Evolutionary conservation across 2,888 invertebrate species (phyloP), one percentile per base, ranked within the genome.

Genomic region (Aquatica leii): DNA sequence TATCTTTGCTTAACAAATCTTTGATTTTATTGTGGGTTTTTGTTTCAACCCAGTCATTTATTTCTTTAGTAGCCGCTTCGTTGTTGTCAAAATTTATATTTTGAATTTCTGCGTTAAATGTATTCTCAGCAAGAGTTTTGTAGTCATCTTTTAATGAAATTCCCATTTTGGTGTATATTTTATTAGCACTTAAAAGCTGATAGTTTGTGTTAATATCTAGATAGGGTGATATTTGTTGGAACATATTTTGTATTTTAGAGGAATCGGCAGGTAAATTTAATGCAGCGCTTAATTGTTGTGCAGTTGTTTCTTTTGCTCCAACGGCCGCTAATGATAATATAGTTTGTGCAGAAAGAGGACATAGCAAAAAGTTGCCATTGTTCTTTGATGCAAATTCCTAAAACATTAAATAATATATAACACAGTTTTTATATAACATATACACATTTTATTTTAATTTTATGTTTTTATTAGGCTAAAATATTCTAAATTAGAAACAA

Each of bases 21-120:
- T 75, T 70, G 24, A 81, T 81, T 72, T 77, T 78, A 34, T 78
- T 61, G 59, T 79, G 74, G 2, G 81, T 81, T 60, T 77, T 73
- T 4, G 69, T 48, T 62, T 77, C 77, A 0, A 81, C 80, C 80
- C 80, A 81, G 31, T 71, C 40, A 66, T 81, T 81, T 5, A 81
- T 81, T 1, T 50, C 61, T 2, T 59, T 20, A 0, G 78, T 75
- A 0, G 80, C 73, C 46, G 14, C 20, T 14, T n/a, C 40, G 1
- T 4, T 49, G 21, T 49, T 14, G 1, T 2, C 18, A 50, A 77
- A 78, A 59, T 79, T 70, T 1, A 80, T 60, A 56, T 71, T 73
- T 66, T 89, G 85, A 2, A 88, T 84, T 3, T 83, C 85, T 1
- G 90, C 86, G 53, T 85, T 80, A 75, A 91, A 93, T 37, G 86